Evolutionary conservation across 2,888 invertebrate species (phyloP).

Genomic region (Bugulina stolonifera): DNA sequence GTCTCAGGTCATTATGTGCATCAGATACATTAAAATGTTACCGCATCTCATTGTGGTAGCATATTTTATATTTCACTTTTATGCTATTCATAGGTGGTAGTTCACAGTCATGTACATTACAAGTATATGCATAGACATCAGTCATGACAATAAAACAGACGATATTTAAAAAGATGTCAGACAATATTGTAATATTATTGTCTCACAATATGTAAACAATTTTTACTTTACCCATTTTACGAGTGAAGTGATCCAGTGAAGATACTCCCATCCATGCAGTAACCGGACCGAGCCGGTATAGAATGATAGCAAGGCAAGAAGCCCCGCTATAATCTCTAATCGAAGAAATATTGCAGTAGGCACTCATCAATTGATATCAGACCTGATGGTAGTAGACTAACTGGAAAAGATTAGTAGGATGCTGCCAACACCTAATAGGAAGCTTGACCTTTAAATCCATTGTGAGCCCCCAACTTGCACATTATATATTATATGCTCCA

Average conservation of each 20-base stretch:
- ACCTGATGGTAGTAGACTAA: neutral
- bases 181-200: neutral
- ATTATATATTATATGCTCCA: too few relatives aligned
- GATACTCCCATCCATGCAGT: neutral
- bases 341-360: slow-evolving; percentile 1
- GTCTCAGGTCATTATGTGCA: neutral
- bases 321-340: neutral
- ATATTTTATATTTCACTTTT: too few relatives aligned
- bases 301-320: neutral
- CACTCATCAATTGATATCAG: slow-evolving; percentile 7
- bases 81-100: too few relatives aligned
- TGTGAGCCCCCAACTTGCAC: too few relatives aligned
- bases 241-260: neutral
- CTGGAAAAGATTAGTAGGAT: neutral
- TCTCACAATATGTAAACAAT: neutral
- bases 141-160: too few relatives aligned
- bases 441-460: too few relatives aligned
- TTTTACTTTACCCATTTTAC: slow-evolving; percentile 25
- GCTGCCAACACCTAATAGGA: too few relatives aligned
- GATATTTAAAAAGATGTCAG: neutral
- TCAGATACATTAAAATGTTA: too few relatives aligned
- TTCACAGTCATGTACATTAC: too few relatives aligned
- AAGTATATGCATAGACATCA: too few relatives aligned
- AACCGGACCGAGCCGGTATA: slow-evolving; percentile 18
- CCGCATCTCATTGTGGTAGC: too few relatives aligned